Evolutionary conservation across 2,113 vertebrate species (phyloP).

Genomic region (Actenoides lindsayi): DNA sequence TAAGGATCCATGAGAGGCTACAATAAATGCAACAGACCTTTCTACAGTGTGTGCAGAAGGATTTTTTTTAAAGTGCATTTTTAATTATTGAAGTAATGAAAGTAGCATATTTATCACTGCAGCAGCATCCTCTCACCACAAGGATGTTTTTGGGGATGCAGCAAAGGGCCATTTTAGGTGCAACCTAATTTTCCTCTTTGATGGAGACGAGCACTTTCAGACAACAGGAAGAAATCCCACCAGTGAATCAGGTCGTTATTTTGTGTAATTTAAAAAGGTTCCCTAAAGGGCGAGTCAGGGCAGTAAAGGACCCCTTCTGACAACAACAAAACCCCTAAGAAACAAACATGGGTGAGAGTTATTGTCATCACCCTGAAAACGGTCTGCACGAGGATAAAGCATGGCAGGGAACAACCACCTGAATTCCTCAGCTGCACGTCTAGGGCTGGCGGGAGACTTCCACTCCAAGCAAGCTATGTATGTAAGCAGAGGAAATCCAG

Average conservation of each 20-base stretch:
- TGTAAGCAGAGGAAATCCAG: not conserved
- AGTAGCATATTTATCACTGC: not conserved
- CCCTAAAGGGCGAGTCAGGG: not conserved
- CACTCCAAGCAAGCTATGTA: not conserved
- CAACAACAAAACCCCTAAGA: not conserved
- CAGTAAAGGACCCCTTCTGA: not conserved
- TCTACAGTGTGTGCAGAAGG: not conserved
- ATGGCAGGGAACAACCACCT: not conserved
- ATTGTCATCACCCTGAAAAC: not conserved
- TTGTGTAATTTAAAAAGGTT: not conserved
- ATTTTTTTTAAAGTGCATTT: conserved; percentile 22
- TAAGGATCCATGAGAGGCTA: conserved; percentile 35
- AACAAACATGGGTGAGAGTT: not conserved
- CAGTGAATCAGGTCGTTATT: not conserved
- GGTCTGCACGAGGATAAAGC: not conserved
- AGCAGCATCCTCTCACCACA: not conserved
- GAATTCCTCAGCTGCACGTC: not conserved
- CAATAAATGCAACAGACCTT: conserved; percentile 36
- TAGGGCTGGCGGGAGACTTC: not conserved
- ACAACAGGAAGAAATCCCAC: not conserved
- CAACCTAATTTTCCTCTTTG: not conserved
- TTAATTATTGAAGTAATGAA: conserved; percentile 72
- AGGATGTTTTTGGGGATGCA: not conserved
- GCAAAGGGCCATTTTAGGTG: not conserved
- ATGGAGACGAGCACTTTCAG: not conserved